phyloP scores from a whole-genome alignment of 1,140 invertebrate species.

The Acromyrmex heyeri region DNA sequence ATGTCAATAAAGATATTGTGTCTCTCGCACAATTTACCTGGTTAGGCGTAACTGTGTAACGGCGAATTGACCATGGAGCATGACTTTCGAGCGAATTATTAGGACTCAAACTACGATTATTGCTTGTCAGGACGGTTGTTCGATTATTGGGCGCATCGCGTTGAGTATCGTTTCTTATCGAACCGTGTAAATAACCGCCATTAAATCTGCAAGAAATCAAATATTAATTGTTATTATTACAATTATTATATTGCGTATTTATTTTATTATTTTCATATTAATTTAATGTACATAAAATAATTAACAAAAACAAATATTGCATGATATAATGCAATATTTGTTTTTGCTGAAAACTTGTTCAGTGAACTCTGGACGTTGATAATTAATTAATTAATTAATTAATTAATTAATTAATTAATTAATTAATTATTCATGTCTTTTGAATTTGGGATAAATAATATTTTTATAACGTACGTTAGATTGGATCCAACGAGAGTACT shows the following conservation, averaged over 20 bases:
- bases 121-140: conserved; percentile 84
- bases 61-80: conserved; percentile 80
- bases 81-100: conserved; percentile 90
- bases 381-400: not conserved
- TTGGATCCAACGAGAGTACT: conserved; percentile 79
- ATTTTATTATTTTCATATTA: conserved; percentile 2
- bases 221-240: conserved; percentile 8
- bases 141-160: conserved; percentile 87
- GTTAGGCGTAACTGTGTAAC: conserved; percentile 81
- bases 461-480: conserved; percentile 77
- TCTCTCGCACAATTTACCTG: conserved; percentile 73
- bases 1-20: not conserved
- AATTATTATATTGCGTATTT: not conserved
- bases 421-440: not conserved
- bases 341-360: not conserved
- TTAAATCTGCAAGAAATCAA: conserved; percentile 84
- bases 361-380: not conserved
- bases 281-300: not conserved
- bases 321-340: not conserved
- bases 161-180: conserved; percentile 90
- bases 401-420: not conserved
- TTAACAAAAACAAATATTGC: not conserved
- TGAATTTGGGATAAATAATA: not conserved
- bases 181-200: conserved; percentile 88
- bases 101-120: conserved; percentile 89